Percentiles rank a stretch among this genome's conserved stretches.
Conservation (phyloP, 2,888 invertebrate genomes). For the Anorthoa munda region DNA sequence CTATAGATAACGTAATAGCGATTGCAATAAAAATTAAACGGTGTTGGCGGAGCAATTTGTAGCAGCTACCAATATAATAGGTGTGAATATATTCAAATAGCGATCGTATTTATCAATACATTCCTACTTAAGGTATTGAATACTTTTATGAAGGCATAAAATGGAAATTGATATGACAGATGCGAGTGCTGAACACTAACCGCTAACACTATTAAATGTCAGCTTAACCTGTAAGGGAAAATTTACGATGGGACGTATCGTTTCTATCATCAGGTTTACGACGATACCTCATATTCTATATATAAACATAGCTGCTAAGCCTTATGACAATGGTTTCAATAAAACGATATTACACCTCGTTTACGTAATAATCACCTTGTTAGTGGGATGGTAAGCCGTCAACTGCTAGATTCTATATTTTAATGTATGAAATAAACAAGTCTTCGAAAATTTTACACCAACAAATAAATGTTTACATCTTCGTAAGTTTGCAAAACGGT, state of each 20-base stretch:
- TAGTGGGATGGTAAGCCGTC: neutral
- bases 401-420: neutral
- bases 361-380: conserved; percentile 29
- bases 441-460: neutral
- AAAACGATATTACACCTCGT: conserved; percentile 41
- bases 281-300: conserved; percentile 56
- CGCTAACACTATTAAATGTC: conserved; percentile 55
- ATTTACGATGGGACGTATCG: conserved; percentile 54
- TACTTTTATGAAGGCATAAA: conserved; percentile 56
- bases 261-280: conserved; percentile 54
- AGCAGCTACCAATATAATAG: conserved; percentile 10
- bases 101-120: conserved; percentile 38
- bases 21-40: conserved; percentile 40
- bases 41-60: conserved; percentile 38
- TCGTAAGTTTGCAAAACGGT: neutral
- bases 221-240: conserved; percentile 57
- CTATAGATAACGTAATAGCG: conserved; percentile 2
- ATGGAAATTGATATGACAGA: conserved; percentile 57
- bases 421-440: too few relatives aligned
- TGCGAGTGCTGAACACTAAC: conserved; percentile 43
- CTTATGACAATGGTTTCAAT: conserved; percentile 46
- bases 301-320: conserved; percentile 55
- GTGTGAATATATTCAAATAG: conserved; percentile 40
- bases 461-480: neutral
- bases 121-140: conserved; percentile 27